These are phyloP conservation scores for Erebia palarica DNA, from an alignment of 2,888 invertebrate species.

Conservation along the genomic window DNA sequence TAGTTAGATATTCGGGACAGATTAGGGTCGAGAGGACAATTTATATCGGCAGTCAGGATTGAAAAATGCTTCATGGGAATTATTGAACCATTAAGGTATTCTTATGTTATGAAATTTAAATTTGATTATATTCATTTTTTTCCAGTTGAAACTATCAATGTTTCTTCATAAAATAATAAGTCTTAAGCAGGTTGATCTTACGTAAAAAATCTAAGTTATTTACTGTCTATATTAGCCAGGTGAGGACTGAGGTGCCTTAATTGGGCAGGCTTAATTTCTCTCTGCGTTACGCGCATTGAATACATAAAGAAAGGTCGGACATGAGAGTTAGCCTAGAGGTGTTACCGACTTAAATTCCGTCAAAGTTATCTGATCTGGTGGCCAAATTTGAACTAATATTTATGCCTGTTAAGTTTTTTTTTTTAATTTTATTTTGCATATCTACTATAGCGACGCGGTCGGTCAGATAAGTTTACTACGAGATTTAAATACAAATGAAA, in stretches of 20 bases:
- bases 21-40: background rate
- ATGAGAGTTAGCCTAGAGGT: slow-evolving; percentile 1
- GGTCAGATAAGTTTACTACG: background rate
- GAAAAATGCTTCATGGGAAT: background rate
- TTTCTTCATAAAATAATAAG: background rate
- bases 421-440: too few relatives aligned
- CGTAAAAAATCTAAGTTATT: slow-evolving; percentile 20
- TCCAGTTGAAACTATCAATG: background rate
- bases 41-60: slow-evolving; percentile 4
- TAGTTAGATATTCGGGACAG: background rate
- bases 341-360: too few relatives aligned
- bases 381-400: too few relatives aligned
- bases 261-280: slow-evolving; percentile 17
- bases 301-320: slow-evolving; percentile 14
- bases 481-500: slow-evolving; percentile 6
- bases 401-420: too few relatives aligned
- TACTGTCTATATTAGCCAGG: slow-evolving; percentile 11
- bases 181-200: background rate
- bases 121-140: background rate
- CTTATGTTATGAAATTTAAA: background rate
- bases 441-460: too few relatives aligned
- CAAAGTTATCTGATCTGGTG: too few relatives aligned
- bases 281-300: slow-evolving; percentile 10
- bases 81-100: background rate
- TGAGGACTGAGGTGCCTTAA: background rate